Evolutionary conservation across 1,140 invertebrate species (phyloP), one percentile per base, ranked within the genome.

Genomic region (Bombus pascuorum): DNA sequence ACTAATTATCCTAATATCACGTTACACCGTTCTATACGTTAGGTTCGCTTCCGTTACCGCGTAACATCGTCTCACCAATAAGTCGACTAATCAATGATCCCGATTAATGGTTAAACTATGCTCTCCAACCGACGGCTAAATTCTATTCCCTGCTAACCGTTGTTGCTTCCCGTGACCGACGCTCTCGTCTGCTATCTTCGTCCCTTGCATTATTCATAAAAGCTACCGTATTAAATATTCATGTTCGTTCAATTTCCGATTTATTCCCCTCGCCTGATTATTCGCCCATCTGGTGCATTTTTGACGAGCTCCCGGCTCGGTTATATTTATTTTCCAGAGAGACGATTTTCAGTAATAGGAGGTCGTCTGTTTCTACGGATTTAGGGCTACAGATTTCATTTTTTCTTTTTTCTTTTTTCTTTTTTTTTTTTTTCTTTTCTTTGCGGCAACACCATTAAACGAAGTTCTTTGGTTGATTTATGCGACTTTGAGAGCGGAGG

Each of bases 1-100:
- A 62, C 65, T 88, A 83, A 88, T 88, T 88, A 53, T 42, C 34
- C 39, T 44, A 62, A 59, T 75, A 57, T 47, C 34, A 68, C 34
- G 73, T 79, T 73, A 47, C 44, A 73, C 37, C 18, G 47, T 9
- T 25, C 22, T 15, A n/a, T 18, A 25, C 22, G 15, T 28, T 28
- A 3, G 8, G 22, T 8, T 4, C 70, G 3, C 8, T 57, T n/a
- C 47, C 47, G 12, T 15, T 22, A 1, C 47, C 18, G 47, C 18
- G 47, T 53, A 22, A 53, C 18, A 22, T 8, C 8, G 8, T 15
- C 10, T 37, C n/a, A 0, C 62, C 32, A 32, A 34, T 10, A 47
- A 81, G 34, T 71, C 34, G 12, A 25, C 68, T 13, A 34, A 81
- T 72, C 37, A 44, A 42, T 62, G 32, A 18, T 28, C 15, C 37